Evolutionary conservation across 2,888 invertebrate genomes (phyloP).

Genomic region (Ophion costatus): DNA sequence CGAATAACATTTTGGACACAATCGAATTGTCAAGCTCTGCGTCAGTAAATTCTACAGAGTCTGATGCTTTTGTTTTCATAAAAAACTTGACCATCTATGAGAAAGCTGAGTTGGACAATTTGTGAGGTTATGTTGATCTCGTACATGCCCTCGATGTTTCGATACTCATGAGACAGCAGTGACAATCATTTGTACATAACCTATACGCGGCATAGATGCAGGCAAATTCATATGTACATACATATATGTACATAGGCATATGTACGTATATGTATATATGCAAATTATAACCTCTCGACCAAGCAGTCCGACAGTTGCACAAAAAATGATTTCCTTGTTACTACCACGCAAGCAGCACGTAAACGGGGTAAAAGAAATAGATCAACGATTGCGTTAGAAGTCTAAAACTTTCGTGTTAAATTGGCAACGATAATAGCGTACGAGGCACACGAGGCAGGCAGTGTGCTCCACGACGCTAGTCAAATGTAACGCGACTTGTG

Average conservation of each 20-base stretch:
- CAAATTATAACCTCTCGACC: neutral
- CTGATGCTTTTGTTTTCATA: too few relatives aligned
- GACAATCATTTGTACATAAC: neutral
- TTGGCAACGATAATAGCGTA: slow-evolving; percentile 16
- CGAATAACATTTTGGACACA: too few relatives aligned
- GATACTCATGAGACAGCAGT: neutral
- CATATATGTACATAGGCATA: too few relatives aligned
- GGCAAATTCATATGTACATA: neutral
- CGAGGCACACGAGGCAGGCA: slow-evolving; percentile 5
- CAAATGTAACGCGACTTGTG: slow-evolving; percentile 23
- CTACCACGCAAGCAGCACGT: neutral
- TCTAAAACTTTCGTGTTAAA: neutral
- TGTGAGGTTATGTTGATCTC: too few relatives aligned
- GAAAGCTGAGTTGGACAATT: too few relatives aligned
- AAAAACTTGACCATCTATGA: too few relatives aligned
- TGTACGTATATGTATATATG: neutral
- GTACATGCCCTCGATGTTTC: neutral
- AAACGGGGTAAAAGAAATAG: neutral
- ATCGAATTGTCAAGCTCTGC: too few relatives aligned
- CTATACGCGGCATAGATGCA: neutral
- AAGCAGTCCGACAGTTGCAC: neutral
- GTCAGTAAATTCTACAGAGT: too few relatives aligned
- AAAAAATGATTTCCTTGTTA: neutral
- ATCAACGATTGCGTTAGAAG: neutral
- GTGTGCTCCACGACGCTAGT: slow-evolving; percentile 25